Conservation (phyloP, 2,797 vertebrate genomes). For the Silurus lanzhouensis region DNA sequence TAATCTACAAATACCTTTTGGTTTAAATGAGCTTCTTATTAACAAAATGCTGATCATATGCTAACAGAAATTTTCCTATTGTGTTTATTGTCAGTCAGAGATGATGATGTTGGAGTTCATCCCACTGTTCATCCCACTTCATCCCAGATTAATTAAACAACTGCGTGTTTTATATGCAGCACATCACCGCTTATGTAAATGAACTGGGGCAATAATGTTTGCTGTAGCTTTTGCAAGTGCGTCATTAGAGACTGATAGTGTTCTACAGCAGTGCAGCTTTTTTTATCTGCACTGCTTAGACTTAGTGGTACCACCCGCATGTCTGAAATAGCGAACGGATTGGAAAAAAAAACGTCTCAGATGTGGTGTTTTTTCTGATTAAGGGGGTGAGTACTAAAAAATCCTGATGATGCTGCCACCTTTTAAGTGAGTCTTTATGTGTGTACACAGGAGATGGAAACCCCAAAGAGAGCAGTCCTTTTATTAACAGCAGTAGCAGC, state of each 20-base stretch:
- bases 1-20: too few relatives aligned
- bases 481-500: constrained; percentile 92
- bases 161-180: not conserved
- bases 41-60: too few relatives aligned
- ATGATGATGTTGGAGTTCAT: not conserved
- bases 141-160: not conserved
- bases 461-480: constrained; percentile 95
- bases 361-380: constrained; percentile 2
- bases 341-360: not conserved
- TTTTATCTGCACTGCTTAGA: not conserved
- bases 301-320: not conserved
- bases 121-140: not conserved
- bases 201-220: not conserved
- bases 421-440: constrained; percentile 18
- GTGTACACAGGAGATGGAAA: constrained; percentile 83
- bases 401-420: constrained; percentile 1
- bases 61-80: not conserved
- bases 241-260: not conserved
- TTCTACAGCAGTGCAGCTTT: not conserved
- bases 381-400: not conserved
- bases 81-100: not conserved
- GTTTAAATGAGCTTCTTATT: too few relatives aligned
- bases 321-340: not conserved
- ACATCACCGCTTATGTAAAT: not conserved
- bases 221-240: not conserved